These are phyloP conservation scores for Bryconaethiops microstoma DNA, from an alignment of 2,797 vertebrate species.

Conservation along the genomic window DNA sequence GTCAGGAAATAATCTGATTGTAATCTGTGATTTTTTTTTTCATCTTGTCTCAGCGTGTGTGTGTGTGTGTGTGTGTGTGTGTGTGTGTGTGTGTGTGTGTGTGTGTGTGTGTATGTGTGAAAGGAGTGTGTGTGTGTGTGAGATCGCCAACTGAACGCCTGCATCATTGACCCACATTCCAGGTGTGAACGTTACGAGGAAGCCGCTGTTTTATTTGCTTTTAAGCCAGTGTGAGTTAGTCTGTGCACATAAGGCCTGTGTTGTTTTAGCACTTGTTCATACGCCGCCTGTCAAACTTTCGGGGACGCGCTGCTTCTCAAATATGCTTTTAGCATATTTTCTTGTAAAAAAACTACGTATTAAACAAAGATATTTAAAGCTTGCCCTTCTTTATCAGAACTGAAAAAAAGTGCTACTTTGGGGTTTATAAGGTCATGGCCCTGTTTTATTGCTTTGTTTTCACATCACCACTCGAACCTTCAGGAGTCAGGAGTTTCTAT, in stretches of 20 bases:
- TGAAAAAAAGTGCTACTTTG: not conserved
- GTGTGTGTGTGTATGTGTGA: too few species aligned
- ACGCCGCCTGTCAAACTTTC: not conserved
- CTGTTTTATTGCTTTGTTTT: not conserved
- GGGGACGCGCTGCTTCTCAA: not conserved
- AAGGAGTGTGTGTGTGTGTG: conserved; percentile 7
- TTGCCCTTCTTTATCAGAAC: not conserved
- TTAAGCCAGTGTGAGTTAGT: not conserved
- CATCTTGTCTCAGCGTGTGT: not conserved
- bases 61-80: conserved; percentile 18
- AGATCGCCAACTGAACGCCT: not conserved
- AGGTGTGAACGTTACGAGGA: not conserved
- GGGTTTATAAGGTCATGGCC: too few species aligned
- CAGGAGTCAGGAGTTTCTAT: too few species aligned
- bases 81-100: too few species aligned
- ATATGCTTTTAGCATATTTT: not conserved
- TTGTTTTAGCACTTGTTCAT: conserved; percentile 38
- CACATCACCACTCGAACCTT: not conserved
- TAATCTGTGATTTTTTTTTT: not conserved
- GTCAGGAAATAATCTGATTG: conserved; percentile 15
- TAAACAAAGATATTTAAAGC: not conserved
- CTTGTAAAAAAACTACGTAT: not conserved
- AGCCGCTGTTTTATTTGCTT: not conserved
- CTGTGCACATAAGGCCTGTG: not conserved
- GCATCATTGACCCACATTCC: not conserved